These are phyloP conservation scores for Hirtodrosophila confusa DNA, from an alignment of 2,888 invertebrate genomes.

Conservation along the genomic window DNA sequence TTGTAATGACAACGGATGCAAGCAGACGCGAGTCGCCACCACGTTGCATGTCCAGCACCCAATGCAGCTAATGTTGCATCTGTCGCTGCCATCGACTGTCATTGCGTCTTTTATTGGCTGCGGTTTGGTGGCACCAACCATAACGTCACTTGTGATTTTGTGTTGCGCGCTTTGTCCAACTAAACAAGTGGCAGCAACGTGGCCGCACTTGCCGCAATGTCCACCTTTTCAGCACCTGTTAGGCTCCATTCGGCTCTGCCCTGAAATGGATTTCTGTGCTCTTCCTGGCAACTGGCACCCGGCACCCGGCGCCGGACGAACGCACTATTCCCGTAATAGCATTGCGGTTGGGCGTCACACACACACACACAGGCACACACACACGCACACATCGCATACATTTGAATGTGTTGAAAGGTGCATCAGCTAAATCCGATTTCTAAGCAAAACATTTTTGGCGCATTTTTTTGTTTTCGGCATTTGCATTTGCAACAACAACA, in stretches of 20 bases:
- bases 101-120: constrained; percentile 78
- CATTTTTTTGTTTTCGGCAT: constrained; percentile 25
- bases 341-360: constrained; percentile 68
- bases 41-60: neutral
- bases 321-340: constrained; percentile 71
- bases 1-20: constrained; percentile 66
- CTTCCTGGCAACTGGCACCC: constrained; percentile 18
- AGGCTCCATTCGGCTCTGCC: constrained; percentile 11
- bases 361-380: constrained; percentile 22
- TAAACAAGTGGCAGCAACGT: constrained; percentile 56
- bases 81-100: constrained; percentile 54
- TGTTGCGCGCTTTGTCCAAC: constrained; percentile 55
- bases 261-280: constrained; percentile 44
- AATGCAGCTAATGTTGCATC: constrained; percentile 51
- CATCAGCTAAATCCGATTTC: constrained; percentile 71
- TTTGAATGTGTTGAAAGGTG: constrained; percentile 43
- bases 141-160: constrained; percentile 78
- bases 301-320: too few relatives aligned
- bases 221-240: constrained; percentile 62
- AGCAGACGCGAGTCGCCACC: constrained; percentile 22
- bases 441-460: constrained; percentile 42
- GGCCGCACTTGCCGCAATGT: constrained; percentile 60
- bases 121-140: constrained; percentile 74
- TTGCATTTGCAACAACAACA: constrained; percentile 22
- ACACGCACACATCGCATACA: constrained; percentile 10